Evolutionary conservation across 2,113 vertebrate genomes (phyloP), one percentile per base, ranked within the genome.

Genomic region (Callospermophilus lateralis): DNA sequence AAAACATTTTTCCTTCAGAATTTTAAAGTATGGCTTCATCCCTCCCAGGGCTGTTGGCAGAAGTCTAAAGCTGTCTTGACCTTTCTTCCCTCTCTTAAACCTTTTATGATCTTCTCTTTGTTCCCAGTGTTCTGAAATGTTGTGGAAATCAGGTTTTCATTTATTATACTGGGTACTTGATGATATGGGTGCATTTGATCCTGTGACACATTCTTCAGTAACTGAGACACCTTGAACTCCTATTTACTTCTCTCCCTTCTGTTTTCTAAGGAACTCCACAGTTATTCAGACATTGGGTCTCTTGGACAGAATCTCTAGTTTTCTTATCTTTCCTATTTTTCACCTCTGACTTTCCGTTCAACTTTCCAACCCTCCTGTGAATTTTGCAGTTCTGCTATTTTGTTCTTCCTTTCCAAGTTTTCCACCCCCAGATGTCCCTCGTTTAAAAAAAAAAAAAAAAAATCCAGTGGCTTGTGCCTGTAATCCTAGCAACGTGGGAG

Each of bases 311-410:
- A 30, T 32, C 74, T 61, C 45, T 83, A 34, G 16, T 77, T 74
- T 37, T 67, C 80, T 89, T 42, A 3, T 42, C 88, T 72, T 68
- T 37, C 16, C 70, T 58, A 13, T 61, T 85, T 73, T 68, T 78
- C 68, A 53, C 67, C 67, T 94, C 68, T 39, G 39, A 28, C 32
- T 34, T 96, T 83, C 79, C 87, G 51, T 72, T 92, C 26, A 65
- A 28, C 65, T 86, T 87, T 34, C 32, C 39, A 88, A 15, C 37
- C 4, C 24, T 92, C 76, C 76, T 92, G 51, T 68, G 77, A 76
- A 9, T 30, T 55, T 94, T 90, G 51, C 22, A 67, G 86, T 72
- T 89, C 78, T 48, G 79, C 34, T 91, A 20, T 84, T 20, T 19
- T 48, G 22, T 72, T 89, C 92, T 72, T 90, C 65, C 4, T 51